Evolutionary conservation across 2,888 invertebrate genomes (phyloP).

Genomic region (Eupelmus urozonus): DNA sequence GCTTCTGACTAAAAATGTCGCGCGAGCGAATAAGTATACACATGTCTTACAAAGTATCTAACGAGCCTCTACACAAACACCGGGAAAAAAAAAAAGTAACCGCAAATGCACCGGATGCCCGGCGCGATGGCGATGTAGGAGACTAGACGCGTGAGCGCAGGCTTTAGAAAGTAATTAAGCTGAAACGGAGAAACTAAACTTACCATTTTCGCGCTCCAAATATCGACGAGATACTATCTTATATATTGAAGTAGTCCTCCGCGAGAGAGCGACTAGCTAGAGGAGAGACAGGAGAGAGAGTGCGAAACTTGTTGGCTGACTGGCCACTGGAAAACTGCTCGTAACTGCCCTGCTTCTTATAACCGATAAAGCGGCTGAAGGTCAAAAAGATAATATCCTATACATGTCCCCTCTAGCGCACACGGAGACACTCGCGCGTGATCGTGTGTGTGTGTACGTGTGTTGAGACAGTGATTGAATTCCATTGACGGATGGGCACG

Average conservation of each 20-base stretch:
- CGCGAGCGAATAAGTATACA: too few relatives aligned
- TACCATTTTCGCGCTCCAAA: conserved; percentile 31
- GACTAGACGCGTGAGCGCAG: too few relatives aligned
- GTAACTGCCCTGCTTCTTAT: neutral
- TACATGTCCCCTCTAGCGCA: neutral
- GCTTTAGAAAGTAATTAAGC: too few relatives aligned
- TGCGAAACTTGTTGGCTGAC: neutral
- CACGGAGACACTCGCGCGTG: neutral
- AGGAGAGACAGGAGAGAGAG: too few relatives aligned
- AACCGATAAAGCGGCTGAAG: conserved; percentile 45
- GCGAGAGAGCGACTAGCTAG: too few relatives aligned
- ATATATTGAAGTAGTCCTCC: too few relatives aligned
- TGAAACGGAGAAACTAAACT: conserved; percentile 10
- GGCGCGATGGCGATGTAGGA: too few relatives aligned
- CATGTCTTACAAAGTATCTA: too few relatives aligned
- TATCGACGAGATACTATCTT: neutral
- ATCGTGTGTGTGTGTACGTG: neutral
- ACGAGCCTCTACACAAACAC: too few relatives aligned
- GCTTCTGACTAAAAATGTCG: neutral
- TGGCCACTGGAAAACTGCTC: conserved; percentile 4
- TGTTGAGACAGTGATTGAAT: neutral
- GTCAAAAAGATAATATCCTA: conserved; percentile 49
- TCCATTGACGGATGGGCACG: conserved; percentile 8
- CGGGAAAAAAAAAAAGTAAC: too few relatives aligned
- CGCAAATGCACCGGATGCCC: too few relatives aligned